Conservation (phyloP, 2,797 vertebrate genomes). For the Dicrostonyx torquatus region DNA sequence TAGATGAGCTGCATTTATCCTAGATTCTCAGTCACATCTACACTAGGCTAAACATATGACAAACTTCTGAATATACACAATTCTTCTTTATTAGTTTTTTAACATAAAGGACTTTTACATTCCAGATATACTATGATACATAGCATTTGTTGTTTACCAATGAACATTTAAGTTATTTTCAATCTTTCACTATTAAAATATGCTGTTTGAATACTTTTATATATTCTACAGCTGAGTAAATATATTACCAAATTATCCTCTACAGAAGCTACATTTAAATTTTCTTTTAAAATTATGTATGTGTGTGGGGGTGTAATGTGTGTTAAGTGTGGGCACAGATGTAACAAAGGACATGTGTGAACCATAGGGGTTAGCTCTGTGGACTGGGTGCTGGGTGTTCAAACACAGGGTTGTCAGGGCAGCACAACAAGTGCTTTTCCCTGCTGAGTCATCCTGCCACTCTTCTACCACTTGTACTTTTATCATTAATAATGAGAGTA, state of each 20-base stretch:
- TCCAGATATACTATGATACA: background rate
- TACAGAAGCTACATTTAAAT: background rate
- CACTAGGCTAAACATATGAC: background rate
- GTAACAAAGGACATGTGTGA: background rate
- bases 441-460: too few species aligned
- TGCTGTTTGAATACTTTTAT: background rate
- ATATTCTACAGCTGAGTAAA: slow-evolving; percentile 19
- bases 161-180: background rate
- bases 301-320: background rate
- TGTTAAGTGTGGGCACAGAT: background rate
- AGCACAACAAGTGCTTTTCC: background rate
- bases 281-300: background rate
- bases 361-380: background rate
- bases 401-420: background rate
- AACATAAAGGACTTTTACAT: background rate
- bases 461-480: background rate
- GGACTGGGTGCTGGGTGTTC: background rate
- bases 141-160: background rate
- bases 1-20: background rate
- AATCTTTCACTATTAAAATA: slow-evolving; percentile 38
- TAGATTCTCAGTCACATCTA: background rate
- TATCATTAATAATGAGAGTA: background rate
- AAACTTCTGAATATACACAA: background rate
- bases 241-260: background rate
- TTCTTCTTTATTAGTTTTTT: background rate